These are phyloP conservation scores for human DNA, from an alignment of 2,113 vertebrate genomes.

Conservation along the genomic window GRCh38 chr4:65908001-65908500, in stretches of 20 bases:
- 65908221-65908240: conserved; percentile 40
- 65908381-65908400: not conserved
- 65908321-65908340: not conserved
- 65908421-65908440: not conserved
- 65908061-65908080: conserved; percentile 21
- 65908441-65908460: not conserved
- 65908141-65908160: conserved; percentile 9
- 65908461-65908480: not conserved
- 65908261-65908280: conserved; percentile 25
- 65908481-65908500: not conserved
- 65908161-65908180: not conserved
- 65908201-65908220: not conserved
- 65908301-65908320: conserved; percentile 50
- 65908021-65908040: not conserved
- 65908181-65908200: conserved; percentile 1
- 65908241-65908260: conserved; percentile 64
- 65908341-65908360: conserved; percentile 12
- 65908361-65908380: not conserved
- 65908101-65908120: not conserved
- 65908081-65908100: not conserved
- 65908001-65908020: not conserved
- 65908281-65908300: conserved; percentile 9
- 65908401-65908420: not conserved
- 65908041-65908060: not conserved
- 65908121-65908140: not conserved